Percentiles rank a stretch among this genome's conserved stretches.
Conservation (phyloP, 2,888 invertebrate genomes). For the Drosophila pullipes region DNA sequence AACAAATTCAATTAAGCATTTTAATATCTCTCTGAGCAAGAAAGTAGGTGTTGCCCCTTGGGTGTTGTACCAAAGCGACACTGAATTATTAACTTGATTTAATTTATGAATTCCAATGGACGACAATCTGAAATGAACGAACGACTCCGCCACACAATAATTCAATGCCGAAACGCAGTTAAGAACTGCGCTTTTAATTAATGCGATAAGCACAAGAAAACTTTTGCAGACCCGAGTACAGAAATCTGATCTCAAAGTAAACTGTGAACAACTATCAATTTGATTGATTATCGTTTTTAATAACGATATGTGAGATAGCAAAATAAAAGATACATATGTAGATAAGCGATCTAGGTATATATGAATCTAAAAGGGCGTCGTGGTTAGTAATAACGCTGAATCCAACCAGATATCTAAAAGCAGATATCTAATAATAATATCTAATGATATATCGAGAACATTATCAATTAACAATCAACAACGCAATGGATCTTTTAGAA, state of each 20-base stretch:
- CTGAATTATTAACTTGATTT: conserved; percentile 81
- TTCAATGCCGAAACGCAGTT: conserved; percentile 25
- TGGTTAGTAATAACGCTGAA: not conserved
- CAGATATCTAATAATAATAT: not conserved
- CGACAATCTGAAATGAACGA: conserved; percentile 12
- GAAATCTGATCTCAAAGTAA: conserved; percentile 12
- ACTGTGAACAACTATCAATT: not conserved
- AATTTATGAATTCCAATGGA: conserved; percentile 73
- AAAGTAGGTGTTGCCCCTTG: conserved; percentile 63
- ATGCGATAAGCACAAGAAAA: conserved; percentile 28
- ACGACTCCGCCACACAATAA: conserved; percentile 34
- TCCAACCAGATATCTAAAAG: not conserved
- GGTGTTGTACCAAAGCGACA: conserved; percentile 64
- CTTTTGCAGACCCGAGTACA: conserved; percentile 19
- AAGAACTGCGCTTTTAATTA: conserved; percentile 47
- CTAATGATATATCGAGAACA: not conserved
- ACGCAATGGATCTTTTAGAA: not conserved
- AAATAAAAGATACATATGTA: not conserved
- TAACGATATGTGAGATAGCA: not conserved
- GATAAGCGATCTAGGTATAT: not conserved
- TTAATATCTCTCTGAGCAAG: conserved; percentile 71
- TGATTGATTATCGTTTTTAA: conserved; percentile 1
- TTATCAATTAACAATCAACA: not conserved
- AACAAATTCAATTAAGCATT: conserved; percentile 81
- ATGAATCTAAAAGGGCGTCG: not conserved